Percentiles rank a stretch among this genome's conserved stretches.
Conservation (phyloP, 2,888 invertebrate genomes). For the Polyploca ridens region DNA sequence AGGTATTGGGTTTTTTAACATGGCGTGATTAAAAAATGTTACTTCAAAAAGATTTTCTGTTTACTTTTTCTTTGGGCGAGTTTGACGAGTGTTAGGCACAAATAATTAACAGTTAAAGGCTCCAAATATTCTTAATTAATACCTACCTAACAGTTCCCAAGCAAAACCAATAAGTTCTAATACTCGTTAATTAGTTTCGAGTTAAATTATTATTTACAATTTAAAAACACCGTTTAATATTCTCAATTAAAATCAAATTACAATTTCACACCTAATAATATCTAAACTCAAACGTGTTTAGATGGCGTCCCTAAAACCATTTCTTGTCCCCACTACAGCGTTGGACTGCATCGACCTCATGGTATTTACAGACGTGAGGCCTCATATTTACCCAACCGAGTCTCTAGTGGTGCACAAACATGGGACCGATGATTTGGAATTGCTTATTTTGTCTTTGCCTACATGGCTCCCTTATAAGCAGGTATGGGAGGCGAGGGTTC, state of each 20-base stretch:
- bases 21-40: constrained; percentile 16
- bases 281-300: constrained; percentile 40
- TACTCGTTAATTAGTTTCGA: no score
- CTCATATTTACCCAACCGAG: constrained; percentile 79
- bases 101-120: no score
- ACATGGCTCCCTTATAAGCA: constrained; percentile 77
- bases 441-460: constrained; percentile 84
- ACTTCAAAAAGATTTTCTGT: not conserved
- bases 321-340: constrained; percentile 63
- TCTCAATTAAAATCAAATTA: constrained; percentile 13
- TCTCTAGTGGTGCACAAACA: constrained; percentile 84
- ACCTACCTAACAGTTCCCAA: no score
- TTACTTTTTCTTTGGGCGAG: not conserved
- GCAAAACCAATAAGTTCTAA: no score
- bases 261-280: constrained; percentile 38
- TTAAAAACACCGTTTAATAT: not conserved
- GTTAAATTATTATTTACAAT: not conserved
- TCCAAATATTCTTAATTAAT: no score
- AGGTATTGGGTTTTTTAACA: constrained; percentile 49
- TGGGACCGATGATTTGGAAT: constrained; percentile 81
- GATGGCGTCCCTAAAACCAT: constrained; percentile 54
- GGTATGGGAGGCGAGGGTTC: constrained; percentile 70
- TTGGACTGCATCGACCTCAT: constrained; percentile 77
- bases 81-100: not conserved
- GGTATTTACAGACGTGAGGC: constrained; percentile 83